Evolutionary conservation across 1,140 invertebrate species (phyloP), one percentile per base, ranked within the genome.

Genomic region (Aethina tumida): DNA sequence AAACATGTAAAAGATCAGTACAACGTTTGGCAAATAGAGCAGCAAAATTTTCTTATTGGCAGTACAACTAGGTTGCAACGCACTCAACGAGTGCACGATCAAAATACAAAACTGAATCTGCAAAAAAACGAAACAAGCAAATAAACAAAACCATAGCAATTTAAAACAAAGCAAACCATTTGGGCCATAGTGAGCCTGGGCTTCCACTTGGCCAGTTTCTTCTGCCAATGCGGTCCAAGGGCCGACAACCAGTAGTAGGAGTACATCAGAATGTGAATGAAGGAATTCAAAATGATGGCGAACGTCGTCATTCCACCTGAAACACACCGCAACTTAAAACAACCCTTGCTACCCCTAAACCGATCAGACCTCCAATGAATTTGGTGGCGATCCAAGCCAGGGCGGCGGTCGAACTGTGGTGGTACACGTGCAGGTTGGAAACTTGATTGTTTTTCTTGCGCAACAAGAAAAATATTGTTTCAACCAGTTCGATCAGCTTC

Each of bases 401-500:
- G 10, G 66, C 43, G 34, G 75, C 62, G 20, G 79, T 77, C 22
- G 70, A 73, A 33, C 69, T 63, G 47, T 85, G 81, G 64, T 83
- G 79, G 51, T 84, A 83, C 16, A 84, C 58, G 47, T 85, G 81
- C 15, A 85, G 63, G 49, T 77, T 79, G 2, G 79, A 75, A 8
- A 77, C 70, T 61, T 85, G 82, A 21, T 72, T 73, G 26, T 73
- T 64, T 54, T 81, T 84, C 57, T 82, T 83, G 15, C 81, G 63
- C 15, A 84, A 49, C 13, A 81, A 62, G 52, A 84, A 83, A 53
- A 84, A 80, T 56, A 78, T 22, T 2, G 68, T 70, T 42, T 70
- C 68, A 5, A 61, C 48, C 5, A 70, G 47, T 41, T 70, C 68
- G 9, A 50, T 34, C 8, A 67, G 44, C 56, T 69, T 70, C 14